A percentile compares a stretch with the other conserved stretches of the same genome.
These are phyloP conservation scores for Lacerta bilineata DNA, from an alignment of 2,797 vertebrate genomes.

Conservation along the genomic window DNA sequence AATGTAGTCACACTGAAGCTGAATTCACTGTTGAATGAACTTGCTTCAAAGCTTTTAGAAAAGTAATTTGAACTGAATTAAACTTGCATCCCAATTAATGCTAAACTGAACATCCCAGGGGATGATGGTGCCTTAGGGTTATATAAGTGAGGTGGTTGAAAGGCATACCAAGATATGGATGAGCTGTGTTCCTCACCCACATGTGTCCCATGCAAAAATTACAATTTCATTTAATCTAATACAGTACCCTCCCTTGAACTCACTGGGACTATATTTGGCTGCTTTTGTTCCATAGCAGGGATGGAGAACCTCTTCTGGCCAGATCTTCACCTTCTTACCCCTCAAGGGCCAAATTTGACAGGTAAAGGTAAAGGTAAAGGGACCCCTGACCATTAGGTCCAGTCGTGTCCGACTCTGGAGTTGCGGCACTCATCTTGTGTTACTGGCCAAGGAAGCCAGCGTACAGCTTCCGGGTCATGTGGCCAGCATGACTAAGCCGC, in stretches of 20 bases:
- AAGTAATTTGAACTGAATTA: slow-evolving; percentile 30
- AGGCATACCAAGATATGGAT: not conserved
- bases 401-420: too few relatives aligned
- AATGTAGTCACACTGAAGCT: not conserved
- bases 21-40: slow-evolving; percentile 4
- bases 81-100: slow-evolving; percentile 17
- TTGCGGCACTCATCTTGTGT: too few relatives aligned
- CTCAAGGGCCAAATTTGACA: too few relatives aligned
- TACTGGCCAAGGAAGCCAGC: too few relatives aligned
- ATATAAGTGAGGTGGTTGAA: not conserved
- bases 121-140: not conserved
- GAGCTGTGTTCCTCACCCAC: not conserved
- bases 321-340: too few relatives aligned
- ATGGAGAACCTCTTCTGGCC: too few relatives aligned
- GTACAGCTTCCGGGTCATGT: too few relatives aligned
- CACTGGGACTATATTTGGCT: not conserved
- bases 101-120: slow-evolving; percentile 2
- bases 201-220: not conserved
- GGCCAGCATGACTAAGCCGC: too few relatives aligned
- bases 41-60: slow-evolving; percentile 22
- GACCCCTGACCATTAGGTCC: too few relatives aligned
- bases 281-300: not conserved
- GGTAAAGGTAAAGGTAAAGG: too few relatives aligned
- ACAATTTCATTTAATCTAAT: not conserved
- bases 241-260: not conserved